phyloP scores from a whole-genome alignment of 2,797 vertebrate species.

The Sorex maritimensis region DNA sequence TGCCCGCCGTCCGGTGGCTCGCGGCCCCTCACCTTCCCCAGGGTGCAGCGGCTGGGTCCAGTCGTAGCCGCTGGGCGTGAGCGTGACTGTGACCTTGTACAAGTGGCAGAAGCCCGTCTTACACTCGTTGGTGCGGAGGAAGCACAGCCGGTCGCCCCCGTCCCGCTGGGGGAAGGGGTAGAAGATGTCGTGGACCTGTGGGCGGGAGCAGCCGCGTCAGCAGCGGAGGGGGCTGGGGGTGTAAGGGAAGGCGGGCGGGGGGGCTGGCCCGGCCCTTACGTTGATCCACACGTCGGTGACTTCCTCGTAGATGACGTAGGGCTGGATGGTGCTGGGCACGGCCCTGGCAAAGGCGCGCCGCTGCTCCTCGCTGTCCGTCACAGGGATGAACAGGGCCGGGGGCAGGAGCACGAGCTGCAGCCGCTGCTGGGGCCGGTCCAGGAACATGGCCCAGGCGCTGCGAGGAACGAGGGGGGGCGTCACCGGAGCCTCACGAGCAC shows the following conservation, averaged over 20 bases:
- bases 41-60: slow-evolving; percentile 92
- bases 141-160: slow-evolving; percentile 94
- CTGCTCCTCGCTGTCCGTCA: slow-evolving; percentile 92
- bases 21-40: slow-evolving; percentile 88
- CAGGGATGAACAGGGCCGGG: slow-evolving; percentile 95
- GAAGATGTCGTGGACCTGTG: slow-evolving; percentile 96
- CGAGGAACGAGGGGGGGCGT: not conserved
- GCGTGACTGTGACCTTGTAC: slow-evolving; percentile 93
- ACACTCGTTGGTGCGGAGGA: slow-evolving; percentile 95
- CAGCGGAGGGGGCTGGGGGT: not conserved
- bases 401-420: slow-evolving; percentile 96
- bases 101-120: slow-evolving; percentile 96
- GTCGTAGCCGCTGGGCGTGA: slow-evolving; percentile 90
- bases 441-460: slow-evolving; percentile 98
- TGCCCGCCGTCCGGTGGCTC: too few species aligned
- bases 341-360: slow-evolving; percentile 93
- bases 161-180: slow-evolving; percentile 94
- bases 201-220: fast-evolving
- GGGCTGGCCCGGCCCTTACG: slow-evolving; percentile 87
- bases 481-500: not conserved
- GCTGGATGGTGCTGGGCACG: slow-evolving; percentile 93
- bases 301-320: slow-evolving; percentile 97
- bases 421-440: slow-evolving; percentile 96
- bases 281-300: slow-evolving; percentile 96
- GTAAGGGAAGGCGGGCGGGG: not conserved